A percentile compares a stretch with the other conserved stretches of the same genome.
phyloP scores from a whole-genome alignment of 2,888 invertebrate species.

The Ichneumoninae sp. region DNA sequence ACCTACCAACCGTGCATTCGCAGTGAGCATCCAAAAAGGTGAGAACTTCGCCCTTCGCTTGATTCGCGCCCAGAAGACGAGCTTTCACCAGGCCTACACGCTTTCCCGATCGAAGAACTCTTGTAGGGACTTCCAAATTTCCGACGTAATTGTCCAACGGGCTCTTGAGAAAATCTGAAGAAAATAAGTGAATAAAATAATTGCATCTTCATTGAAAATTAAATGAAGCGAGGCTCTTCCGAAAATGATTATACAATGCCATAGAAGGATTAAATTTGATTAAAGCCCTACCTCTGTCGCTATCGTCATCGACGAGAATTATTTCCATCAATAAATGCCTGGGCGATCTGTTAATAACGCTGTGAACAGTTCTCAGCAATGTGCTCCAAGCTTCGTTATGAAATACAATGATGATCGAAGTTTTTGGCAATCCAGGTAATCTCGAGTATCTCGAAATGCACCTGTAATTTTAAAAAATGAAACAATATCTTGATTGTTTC shows the following conservation, averaged over 20 bases:
- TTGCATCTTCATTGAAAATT: background rate
- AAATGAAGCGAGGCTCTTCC: background rate
- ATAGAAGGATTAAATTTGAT: background rate
- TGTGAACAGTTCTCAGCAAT: conserved; percentile 96
- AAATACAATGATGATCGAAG: conserved; percentile 97
- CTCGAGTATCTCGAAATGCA: conserved; percentile 87
- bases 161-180: conserved; percentile 87
- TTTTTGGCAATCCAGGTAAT: conserved; percentile 90
- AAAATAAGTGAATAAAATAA: conserved; percentile 27
- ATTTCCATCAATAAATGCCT: conserved; percentile 91
- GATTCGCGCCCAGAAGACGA: conserved; percentile 90
- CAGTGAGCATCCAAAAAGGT: conserved; percentile 98
- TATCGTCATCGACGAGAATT: conserved; percentile 95
- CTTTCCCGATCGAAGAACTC: conserved; percentile 87
- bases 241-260: background rate
- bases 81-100: conserved; percentile 93
- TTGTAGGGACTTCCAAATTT: conserved; percentile 87
- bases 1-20: conserved; percentile 93
- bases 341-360: conserved; percentile 96
- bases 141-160: conserved; percentile 89
- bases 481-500: background rate
- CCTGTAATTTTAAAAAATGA: conserved; percentile 83
- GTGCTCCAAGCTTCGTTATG: conserved; percentile 99
- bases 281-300: conserved; percentile 89
- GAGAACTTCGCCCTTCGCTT: conserved; percentile 90